Base-by-base conservation (phyloP, 92 coral and sea anemone genomes). In the Plumapathes pennacea region DNA sequence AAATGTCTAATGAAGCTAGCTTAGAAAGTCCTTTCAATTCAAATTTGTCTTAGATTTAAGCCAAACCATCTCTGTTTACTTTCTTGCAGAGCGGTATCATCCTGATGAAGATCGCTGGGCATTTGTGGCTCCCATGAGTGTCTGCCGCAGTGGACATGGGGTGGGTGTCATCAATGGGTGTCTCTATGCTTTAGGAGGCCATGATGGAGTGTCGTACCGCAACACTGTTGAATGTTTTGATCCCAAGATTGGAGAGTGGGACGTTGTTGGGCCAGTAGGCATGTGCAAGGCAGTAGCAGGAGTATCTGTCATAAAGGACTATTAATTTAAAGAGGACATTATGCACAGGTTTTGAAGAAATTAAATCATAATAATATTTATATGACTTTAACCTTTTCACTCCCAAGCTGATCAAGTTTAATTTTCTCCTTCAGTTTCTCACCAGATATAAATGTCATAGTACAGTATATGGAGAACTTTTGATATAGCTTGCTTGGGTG, bases 61-160 rank as follows among this genome's bases (percentile, higher is more conserved):
- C n/a, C n/a, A n/a, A n/a, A n/a, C n/a, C 32, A 30, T 36, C 21
- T 28, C 24, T 18, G 18, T 46, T 7, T 51, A 3, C 15, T 46
- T 40, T 65, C 17, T 7, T 48, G 13, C 40, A 87, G 95, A 87
- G 74, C 77, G 95, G 11, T 87, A 87, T 72, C 77, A 87, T 58
- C 90, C 95, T 6, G 85, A 73, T n/a, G 86, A 87, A 25, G 95
- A 87, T 60, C 53, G 95, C 6, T 87, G 95, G 95, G 85, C 95
- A 11, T 77, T 76, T 51, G 86, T 87, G 26, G 95, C 95, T 18
- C 95, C 95, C 18, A 87, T 87, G 95, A 87, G 79, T 63, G 95
- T 87, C 1, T 79, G 86, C 14, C 95, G 95, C 56, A 87, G 95
- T 78, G 95, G 95, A 37, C 95, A 87, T 58, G 95, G 90, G 32